Evolutionary conservation across 2,888 invertebrate genomes (phyloP).

Genomic region (Eupeodes luniger): DNA sequence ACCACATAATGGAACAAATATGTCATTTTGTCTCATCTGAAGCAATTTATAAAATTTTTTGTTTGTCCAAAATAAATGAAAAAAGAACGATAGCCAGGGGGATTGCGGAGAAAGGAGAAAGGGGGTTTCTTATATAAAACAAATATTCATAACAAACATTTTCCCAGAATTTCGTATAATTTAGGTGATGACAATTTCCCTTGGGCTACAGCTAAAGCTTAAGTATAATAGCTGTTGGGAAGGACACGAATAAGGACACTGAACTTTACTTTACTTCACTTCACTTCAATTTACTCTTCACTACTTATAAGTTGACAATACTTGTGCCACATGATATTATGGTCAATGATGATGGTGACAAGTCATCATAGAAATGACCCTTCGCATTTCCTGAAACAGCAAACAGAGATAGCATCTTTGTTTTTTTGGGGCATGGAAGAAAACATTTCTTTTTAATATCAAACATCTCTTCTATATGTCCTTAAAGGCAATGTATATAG

Average conservation of each 20-base stretch:
- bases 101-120: too few species aligned
- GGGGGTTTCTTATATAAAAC: neutral
- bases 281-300: neutral
- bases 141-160: constrained; percentile 24
- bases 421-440: neutral
- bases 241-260: neutral
- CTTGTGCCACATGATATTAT: constrained; percentile 26
- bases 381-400: constrained; percentile 11
- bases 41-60: neutral
- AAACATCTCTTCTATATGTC: neutral
- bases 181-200: constrained; percentile 13
- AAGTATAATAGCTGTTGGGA: neutral
- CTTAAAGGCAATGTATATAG: neutral
- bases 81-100: neutral
- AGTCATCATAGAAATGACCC: constrained; percentile 46
- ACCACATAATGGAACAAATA: constrained; percentile 9
- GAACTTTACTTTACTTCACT: neutral
- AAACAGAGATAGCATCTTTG: neutral
- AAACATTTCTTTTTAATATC: neutral
- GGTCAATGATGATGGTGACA: constrained; percentile 34
- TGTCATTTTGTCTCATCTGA: constrained; percentile 24
- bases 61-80: neutral
- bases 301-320: constrained; percentile 33
- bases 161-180: neutral
- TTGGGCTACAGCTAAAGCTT: neutral